Conservation (phyloP, 2,888 invertebrate species). For the Peribatodes rhomboidaria region DNA sequence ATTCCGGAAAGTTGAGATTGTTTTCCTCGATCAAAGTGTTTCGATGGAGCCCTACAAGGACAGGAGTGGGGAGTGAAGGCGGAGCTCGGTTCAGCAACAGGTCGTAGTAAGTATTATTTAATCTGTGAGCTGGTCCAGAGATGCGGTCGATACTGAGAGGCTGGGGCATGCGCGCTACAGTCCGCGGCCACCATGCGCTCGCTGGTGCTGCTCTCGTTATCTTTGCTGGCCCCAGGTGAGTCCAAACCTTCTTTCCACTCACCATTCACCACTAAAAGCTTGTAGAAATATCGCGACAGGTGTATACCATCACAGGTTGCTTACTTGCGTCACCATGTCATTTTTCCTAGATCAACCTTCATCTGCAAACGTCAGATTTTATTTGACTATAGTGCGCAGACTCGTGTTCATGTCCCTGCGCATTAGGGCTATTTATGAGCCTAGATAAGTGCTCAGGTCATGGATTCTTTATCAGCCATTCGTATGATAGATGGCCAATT, state of each 20-base stretch:
- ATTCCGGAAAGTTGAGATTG: conserved; percentile 81
- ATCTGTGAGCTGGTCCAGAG: conserved; percentile 45
- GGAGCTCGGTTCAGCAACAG: conserved; percentile 74
- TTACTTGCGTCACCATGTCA: conserved; percentile 7
- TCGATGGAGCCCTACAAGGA: conserved; percentile 55
- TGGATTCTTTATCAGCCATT: neutral
- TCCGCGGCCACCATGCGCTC: conserved; percentile 75
- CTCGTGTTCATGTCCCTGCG: conserved; percentile 34
- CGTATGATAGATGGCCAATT: neutral
- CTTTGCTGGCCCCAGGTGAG: conserved; percentile 76
- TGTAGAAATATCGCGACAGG: conserved; percentile 3
- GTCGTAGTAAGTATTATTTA: conserved; percentile 50
- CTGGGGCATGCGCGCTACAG: conserved; percentile 77
- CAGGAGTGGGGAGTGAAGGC: conserved; percentile 53
- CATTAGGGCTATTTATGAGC: conserved; percentile 34
- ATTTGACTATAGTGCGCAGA: conserved; percentile 39
- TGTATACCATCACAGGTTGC: conserved; percentile 9
- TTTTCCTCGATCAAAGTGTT: conserved; percentile 77
- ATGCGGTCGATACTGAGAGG: conserved; percentile 76
- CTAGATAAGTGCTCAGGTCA: conserved; percentile 8
- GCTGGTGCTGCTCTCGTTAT: conserved; percentile 74
- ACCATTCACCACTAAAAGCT: conserved; percentile 27
- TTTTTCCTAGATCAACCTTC: conserved; percentile 23
- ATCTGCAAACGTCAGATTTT: conserved; percentile 39
- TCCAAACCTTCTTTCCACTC: conserved; percentile 43